Evolutionary conservation across 2,888 invertebrate genomes (phyloP), one percentile per base, ranked within the genome.

Genomic region (Gymnocheta viridis): DNA sequence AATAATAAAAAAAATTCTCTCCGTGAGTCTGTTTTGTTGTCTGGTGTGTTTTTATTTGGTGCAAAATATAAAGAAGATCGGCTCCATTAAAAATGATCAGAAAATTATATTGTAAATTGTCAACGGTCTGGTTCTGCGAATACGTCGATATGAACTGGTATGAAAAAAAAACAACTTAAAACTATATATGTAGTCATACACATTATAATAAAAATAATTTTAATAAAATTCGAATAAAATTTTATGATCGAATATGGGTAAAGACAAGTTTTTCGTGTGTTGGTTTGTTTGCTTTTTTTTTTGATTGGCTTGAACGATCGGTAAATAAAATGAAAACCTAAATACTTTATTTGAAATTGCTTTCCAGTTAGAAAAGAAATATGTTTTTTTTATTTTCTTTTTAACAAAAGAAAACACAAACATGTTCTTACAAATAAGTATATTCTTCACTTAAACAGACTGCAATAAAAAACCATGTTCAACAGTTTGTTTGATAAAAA

Each of bases 51-150:
- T 66, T 29, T 29, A 29, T 62, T 70, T 73, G 12, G 27, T 38
- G 14, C n/a, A 29, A 35, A 66, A 38, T 67, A 62, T 29, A 14
- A 44, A 60, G 38, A 72, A 72, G 47, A 62, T 74, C n/a, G 35
- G 32, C 19, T 32, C 19, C 19, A 56, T 29, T n/a, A 32, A 60
- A 29, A 60, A 49, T 22, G 22, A 73, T 73, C 67, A 54, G n/a
- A 22, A 69, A 47, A 72, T 64, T 60, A 77, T 81, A 60, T 81
- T 70, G 49, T 51, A 76, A 67, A 76, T 54, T 80, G 66, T 72
- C 72, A 81, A 56, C 29, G 38, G 32, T 44, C 19, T 56, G 38
- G n/a, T 51, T 35, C 44, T 49, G 49, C 19, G 19, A 17, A 69
- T 44, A 60, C 54, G 10, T 64, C 10, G 41, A 49, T 29, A 54